Conservation (phyloP, 2,888 invertebrate genomes). For the Rambutsinella grinnellia region DNA sequence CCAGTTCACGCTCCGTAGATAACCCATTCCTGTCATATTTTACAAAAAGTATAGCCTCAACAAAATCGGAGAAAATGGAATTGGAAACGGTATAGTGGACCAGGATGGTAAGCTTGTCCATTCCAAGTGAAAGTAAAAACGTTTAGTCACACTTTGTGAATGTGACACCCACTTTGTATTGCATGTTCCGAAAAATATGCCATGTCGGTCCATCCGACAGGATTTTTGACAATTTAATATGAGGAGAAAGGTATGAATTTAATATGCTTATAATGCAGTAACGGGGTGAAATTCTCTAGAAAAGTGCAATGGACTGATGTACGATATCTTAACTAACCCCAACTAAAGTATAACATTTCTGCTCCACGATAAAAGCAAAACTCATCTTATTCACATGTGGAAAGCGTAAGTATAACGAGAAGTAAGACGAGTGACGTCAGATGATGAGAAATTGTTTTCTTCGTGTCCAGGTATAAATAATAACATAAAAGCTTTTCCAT, state of each 20-base stretch:
- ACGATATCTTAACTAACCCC: no score
- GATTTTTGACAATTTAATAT: slow-evolving; percentile 50
- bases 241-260: slow-evolving; percentile 8
- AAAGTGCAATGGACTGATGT: no score
- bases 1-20: neutral
- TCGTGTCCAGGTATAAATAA: slow-evolving; percentile 52
- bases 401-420: neutral
- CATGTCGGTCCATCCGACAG: neutral
- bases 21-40: neutral
- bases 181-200: neutral
- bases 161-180: neutral
- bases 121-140: neutral
- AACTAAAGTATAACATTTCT: no score
- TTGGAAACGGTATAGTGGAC: no score
- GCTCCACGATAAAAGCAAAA: no score
- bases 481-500: slow-evolving; percentile 47
- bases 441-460: slow-evolving; percentile 50
- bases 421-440: neutral
- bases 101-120: no score
- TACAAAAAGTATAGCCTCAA: neutral
- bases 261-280: no score
- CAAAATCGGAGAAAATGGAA: neutral
- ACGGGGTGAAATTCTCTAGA: no score
- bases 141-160: neutral
- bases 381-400: neutral